Base-by-base conservation (phyloP, 2,888 invertebrate genomes). In the Volucella inflata region DNA sequence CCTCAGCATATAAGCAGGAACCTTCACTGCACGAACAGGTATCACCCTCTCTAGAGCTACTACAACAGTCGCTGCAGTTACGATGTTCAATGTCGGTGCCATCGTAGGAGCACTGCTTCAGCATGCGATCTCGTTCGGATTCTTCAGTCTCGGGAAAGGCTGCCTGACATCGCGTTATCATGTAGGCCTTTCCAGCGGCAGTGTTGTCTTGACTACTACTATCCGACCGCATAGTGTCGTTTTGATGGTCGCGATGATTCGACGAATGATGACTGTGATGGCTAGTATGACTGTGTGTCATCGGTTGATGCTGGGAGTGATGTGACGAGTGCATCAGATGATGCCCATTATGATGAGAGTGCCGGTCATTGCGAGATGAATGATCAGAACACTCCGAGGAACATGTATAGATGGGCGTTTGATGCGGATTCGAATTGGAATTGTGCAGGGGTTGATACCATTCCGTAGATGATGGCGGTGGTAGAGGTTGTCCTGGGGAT, bases 21-120 rank as follows among this genome's bases (percentile, higher is more conserved):
- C 94, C 94, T 88, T 94, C 94, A 89, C 94, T 94, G 90, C 94
- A 94, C 40, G 94, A 94, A 90, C 94, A 94, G 67, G 94, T 94
- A 88, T 94, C 94, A 55, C 93, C 93, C 64, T 93, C 93, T 89
- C 89, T 93, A 87, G 92, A 93, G 91, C 90, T 94, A 91, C 90
- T 91, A 87, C 92, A 92, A 67, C 93, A 93, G 87, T 94, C 94
- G 75, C 91, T 92, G 88, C 93, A 93, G 75, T 91, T 91, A 36
- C 89, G 88, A 42, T 89, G 89, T 65, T 89, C 89, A 16, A 82
- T 88, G 55, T 85, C 80, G 59, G 88, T 87, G 57, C 88, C 88
- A 46, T 89, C 89, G 65, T 89, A 89, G 21, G 88, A 87, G 71
- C 89, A 88, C 64, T 70, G 62, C 65, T 88, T 89, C 38, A 90